These are phyloP conservation scores for Cetoscarus ocellatus DNA, from an alignment of 2,797 vertebrate species.

Conservation along the genomic window DNA sequence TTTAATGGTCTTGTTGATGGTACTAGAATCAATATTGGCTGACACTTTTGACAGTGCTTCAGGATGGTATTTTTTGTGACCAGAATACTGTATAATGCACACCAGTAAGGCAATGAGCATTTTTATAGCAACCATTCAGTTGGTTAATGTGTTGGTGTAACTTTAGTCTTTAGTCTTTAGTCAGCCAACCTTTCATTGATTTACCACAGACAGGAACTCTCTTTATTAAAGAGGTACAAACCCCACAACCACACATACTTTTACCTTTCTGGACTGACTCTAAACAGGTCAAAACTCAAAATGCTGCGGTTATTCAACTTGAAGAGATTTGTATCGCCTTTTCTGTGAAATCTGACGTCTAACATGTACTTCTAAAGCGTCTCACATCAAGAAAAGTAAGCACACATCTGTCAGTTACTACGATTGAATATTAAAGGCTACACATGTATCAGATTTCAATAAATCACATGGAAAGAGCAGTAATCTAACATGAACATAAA, in stretches of 20 bases:
- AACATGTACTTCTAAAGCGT: constrained; percentile 20
- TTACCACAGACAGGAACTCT: too few relatives aligned
- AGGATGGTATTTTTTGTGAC: too few relatives aligned
- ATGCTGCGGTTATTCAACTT: too few relatives aligned
- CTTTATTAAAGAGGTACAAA: neutral
- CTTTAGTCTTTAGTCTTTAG: too few relatives aligned
- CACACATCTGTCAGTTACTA: constrained; percentile 13
- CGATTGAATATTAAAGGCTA: constrained; percentile 28
- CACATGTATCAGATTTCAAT: constrained; percentile 33
- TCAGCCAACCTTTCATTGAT: too few relatives aligned
- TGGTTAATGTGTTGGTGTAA: too few relatives aligned
- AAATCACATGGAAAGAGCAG: constrained; percentile 25
- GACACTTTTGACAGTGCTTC: too few relatives aligned
- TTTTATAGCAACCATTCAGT: too few relatives aligned
- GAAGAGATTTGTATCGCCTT: neutral
- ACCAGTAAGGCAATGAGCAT: too few relatives aligned
- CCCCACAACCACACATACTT: neutral
- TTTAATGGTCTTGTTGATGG: too few relatives aligned
- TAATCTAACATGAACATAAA: constrained; percentile 21
- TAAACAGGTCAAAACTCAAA: neutral
- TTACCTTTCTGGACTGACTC: neutral
- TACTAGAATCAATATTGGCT: too few relatives aligned
- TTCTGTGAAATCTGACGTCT: constrained; percentile 23
- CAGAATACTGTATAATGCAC: too few relatives aligned
- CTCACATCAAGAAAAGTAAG: constrained; percentile 24